Evolutionary conservation across 2,113 vertebrate genomes (phyloP).

Genomic region (Calidris pygmaea): DNA sequence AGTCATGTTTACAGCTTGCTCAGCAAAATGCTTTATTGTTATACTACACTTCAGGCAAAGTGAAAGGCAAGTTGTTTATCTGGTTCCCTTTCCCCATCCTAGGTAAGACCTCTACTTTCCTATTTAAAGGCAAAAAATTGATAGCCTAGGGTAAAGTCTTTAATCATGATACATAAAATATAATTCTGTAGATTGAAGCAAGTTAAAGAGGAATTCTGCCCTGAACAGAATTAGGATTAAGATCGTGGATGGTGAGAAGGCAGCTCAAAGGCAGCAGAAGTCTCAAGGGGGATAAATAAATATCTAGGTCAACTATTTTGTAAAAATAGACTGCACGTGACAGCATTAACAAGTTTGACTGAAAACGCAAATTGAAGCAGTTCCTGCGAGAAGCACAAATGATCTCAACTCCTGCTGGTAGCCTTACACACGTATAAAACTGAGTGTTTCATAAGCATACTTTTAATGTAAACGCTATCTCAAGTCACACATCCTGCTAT

Average conservation of each 20-base stretch:
- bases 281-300: not conserved
- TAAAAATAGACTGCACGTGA: not conserved
- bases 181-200: not conserved
- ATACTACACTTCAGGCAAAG: not conserved
- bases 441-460: fast-evolving
- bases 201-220: not conserved
- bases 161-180: not conserved
- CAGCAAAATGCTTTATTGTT: not conserved
- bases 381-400: not conserved
- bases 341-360: not conserved
- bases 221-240: not conserved
- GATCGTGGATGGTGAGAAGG: not conserved
- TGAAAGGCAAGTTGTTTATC: not conserved
- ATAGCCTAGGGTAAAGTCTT: not conserved
- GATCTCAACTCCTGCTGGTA: not conserved
- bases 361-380: not conserved
- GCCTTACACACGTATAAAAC: not conserved
- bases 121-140: not conserved
- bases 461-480: not conserved
- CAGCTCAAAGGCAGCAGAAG: not conserved
- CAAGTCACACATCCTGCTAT: not conserved
- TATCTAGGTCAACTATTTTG: not conserved
- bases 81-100: not conserved
- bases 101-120: not conserved
- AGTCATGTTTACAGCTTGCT: not conserved